Evolutionary conservation across 2,797 vertebrate species (phyloP).

Genomic region (Aratinga solstitialis): DNA sequence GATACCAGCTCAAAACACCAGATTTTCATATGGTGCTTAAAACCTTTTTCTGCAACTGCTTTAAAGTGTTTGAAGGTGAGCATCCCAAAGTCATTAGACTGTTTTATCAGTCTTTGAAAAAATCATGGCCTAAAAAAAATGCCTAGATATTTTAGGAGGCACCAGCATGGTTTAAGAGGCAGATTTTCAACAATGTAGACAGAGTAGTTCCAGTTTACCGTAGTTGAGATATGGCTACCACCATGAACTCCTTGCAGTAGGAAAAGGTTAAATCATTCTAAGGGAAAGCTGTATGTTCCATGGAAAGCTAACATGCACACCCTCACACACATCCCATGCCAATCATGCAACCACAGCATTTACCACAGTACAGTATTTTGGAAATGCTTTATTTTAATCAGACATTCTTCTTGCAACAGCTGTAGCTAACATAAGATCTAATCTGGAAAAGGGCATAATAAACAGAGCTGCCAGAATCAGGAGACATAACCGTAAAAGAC

Average conservation of each 20-base stretch:
- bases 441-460: background rate
- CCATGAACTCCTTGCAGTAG: background rate
- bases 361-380: background rate
- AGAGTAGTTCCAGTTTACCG: background rate
- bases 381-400: background rate
- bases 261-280: background rate
- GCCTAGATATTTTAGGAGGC: background rate
- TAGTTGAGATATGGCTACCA: background rate
- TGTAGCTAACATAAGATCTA: background rate
- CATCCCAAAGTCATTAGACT: background rate
- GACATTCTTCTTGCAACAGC: background rate
- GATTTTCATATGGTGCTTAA: background rate
- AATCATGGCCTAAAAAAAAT: background rate
- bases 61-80: background rate
- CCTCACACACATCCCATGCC: background rate
- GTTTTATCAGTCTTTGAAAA: background rate
- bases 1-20: background rate
- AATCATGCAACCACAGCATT: accelerated
- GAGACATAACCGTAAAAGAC: background rate
- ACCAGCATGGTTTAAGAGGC: background rate
- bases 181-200: background rate
- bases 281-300: background rate
- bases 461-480: background rate
- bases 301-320: background rate
- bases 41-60: background rate